phyloP scores from a whole-genome alignment of 2,113 vertebrate genomes.

The Tetrax tetrax region DNA sequence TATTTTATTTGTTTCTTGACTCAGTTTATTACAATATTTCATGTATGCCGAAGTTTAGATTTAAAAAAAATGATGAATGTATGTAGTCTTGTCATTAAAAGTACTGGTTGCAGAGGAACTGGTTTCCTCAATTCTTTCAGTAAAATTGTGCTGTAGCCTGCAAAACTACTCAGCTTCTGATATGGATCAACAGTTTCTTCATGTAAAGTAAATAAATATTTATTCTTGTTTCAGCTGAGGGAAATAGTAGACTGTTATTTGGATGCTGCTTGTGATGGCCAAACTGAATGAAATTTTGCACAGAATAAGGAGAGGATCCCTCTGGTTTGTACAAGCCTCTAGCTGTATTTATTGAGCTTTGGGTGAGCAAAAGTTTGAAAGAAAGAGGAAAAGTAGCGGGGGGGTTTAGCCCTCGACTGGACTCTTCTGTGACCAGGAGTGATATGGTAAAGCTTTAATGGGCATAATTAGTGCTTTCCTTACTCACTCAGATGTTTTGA shows the following conservation, averaged over 20 bases:
- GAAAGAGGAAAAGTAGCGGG: background rate
- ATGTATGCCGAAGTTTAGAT: slow-evolving; percentile 5
- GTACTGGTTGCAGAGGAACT: background rate
- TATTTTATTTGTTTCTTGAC: slow-evolving; percentile 30
- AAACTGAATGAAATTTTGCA: background rate
- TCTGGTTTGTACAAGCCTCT: background rate
- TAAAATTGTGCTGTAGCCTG: background rate
- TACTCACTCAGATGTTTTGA: background rate
- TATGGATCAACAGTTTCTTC: background rate
- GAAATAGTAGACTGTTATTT: background rate
- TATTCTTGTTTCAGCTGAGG: background rate
- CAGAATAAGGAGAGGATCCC: background rate
- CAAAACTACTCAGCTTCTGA: background rate
- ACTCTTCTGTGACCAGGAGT: background rate
- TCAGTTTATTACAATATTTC: slow-evolving; percentile 36
- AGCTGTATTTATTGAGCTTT: background rate
- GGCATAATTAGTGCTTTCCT: background rate
- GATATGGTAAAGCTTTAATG: background rate
- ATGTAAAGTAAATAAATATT: background rate
- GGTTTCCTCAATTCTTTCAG: background rate
- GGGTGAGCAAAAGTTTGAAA: background rate
- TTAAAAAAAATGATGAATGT: background rate
- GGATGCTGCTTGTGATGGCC: background rate
- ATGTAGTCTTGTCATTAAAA: background rate
- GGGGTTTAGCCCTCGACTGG: background rate